phyloP scores from a whole-genome alignment of 2,113 vertebrate species.

The Dascyllus trimaculatus region DNA sequence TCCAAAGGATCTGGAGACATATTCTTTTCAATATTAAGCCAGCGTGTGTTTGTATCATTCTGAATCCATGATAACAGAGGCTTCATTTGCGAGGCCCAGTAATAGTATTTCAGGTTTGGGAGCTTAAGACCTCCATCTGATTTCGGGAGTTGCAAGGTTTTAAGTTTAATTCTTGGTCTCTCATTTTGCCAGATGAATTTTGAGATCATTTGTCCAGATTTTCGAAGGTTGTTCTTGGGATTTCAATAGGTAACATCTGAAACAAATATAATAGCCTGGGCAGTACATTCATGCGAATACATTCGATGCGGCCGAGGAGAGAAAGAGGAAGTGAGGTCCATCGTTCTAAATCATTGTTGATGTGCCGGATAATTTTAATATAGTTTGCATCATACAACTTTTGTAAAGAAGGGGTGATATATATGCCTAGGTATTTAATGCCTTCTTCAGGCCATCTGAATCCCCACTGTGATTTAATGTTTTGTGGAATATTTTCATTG shows the following conservation, averaged over 20 bases:
- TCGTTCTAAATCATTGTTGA: constrained; percentile 11
- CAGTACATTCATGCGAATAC: constrained; percentile 3
- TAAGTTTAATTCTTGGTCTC: constrained; percentile 18
- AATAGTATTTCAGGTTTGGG: constrained; percentile 15
- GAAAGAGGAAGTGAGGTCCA: background rate
- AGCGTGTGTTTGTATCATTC: too few species aligned
- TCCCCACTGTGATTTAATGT: too few species aligned
- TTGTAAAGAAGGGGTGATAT: too few species aligned
- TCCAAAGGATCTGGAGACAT: background rate
- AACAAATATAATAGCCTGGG: background rate
- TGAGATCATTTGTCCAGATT: constrained; percentile 9
- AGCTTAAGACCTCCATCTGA: background rate
- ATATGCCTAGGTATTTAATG: too few species aligned
- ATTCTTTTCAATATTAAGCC: background rate
- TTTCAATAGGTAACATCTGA: background rate
- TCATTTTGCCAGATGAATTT: constrained; percentile 22
- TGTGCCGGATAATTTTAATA: too few species aligned
- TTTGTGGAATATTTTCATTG: background rate
- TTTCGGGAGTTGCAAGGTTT: constrained; percentile 6
- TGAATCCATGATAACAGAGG: background rate
- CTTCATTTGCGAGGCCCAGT: constrained; percentile 13
- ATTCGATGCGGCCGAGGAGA: constrained; percentile 13
- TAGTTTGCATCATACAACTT: too few species aligned
- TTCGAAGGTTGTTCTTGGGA: background rate
- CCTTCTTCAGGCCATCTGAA: too few species aligned